Base-by-base conservation (phyloP, 2,797 vertebrate species). In the Sebastes iracundus region DNA sequence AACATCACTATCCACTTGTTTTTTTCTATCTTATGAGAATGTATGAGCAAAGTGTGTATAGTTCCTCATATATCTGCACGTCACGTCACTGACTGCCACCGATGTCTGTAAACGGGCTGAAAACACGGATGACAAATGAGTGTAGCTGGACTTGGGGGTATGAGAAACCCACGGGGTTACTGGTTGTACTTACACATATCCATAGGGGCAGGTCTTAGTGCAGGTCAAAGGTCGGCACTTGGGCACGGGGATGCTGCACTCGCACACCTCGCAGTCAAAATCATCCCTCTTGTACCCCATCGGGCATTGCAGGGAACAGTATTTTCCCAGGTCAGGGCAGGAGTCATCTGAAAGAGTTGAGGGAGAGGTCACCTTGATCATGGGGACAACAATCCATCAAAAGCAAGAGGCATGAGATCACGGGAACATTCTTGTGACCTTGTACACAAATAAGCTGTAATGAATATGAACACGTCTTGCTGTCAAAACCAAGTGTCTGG, bases 131-230 rank as follows among this genome's bases (percentile, higher is more conserved):
- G 67, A 79, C 33, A 77, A 72, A 90, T 67, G 66, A 76, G 28
- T 8, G 2, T 4, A 75, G 22, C 30, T 33, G 55, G 25, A 65
- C 18, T 52, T 23, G 14, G 59, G 49, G n/a, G 27, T 8, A 67
- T 42, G 62, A 69, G 42, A 77, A 73, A 56, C 35, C 60, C 65
- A n/a, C 4, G 0, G 20, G 73, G 66, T 83, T 80, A 76, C 42
- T 12, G 25, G 49, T 22, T 74, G 14, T 68, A 96, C 96, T 95
- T 91, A 97, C 96, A 96, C 93, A 66, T 96, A 96, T 91, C 96
- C 96, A 63, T 96, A 94, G 16, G 95, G 95, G 87, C 96, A 97
- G 87, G 94, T 96, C 91, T 96, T 97, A 75, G 93, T 94, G 90
- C 96, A 97, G 84, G 92, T 94, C 90, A 96, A 73, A 72, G 94